phyloP scores from a whole-genome alignment of 37 sponge, comb jelly and placozoan species.

The Crambe crambe region DNA sequence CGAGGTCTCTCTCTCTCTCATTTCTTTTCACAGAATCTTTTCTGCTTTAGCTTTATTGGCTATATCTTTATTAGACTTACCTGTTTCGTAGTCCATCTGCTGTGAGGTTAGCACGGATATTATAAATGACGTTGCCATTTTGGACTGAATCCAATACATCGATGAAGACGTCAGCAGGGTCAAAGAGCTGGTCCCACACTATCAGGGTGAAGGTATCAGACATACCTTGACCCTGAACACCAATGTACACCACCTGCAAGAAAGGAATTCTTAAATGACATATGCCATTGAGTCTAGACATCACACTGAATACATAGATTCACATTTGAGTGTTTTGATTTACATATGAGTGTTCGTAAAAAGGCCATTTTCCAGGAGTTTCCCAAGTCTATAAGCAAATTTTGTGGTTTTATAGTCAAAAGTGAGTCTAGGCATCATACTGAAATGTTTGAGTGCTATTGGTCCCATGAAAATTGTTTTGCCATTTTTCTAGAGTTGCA shows the following conservation, averaged over 20 bases:
- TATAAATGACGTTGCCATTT: slow-evolving; percentile 21
- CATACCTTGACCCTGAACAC: slow-evolving; percentile 36
- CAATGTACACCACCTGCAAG: slow-evolving; percentile 60
- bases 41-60: not conserved
- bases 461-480: no score
- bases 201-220: slow-evolving; percentile 39
- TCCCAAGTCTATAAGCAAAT: no score
- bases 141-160: slow-evolving; percentile 39
- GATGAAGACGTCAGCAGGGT: slow-evolving; percentile 15
- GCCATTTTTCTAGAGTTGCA: no score
- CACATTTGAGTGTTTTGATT: not conserved
- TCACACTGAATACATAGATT: not conserved
- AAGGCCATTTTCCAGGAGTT: no score
- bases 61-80: not conserved
- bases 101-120: slow-evolving; percentile 29
- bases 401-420: no score
- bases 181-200: slow-evolving; percentile 60
- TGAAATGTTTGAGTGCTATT: no score
- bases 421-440: no score
- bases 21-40: no score
- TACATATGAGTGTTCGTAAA: no score
- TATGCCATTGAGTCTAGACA: not conserved
- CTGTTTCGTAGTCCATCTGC: not conserved
- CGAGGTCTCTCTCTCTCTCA: not conserved
- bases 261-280: not conserved